These are phyloP conservation scores for Caenorhabditis plicata DNA, from an alignment of 2,888 invertebrate species.

Conservation along the genomic window DNA sequence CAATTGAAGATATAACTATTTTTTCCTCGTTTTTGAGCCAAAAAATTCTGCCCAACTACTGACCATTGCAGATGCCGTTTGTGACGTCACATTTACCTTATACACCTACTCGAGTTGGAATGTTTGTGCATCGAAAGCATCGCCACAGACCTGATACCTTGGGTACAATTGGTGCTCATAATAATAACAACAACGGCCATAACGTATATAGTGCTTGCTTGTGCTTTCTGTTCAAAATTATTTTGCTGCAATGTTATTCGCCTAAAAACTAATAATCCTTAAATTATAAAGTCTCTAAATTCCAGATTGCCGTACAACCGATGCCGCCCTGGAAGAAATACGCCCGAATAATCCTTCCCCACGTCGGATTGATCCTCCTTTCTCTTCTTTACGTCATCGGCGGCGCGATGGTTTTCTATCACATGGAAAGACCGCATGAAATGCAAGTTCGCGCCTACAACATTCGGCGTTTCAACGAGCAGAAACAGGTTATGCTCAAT, in stretches of 20 bases:
- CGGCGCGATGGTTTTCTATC: conserved; percentile 63
- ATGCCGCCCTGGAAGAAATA: conserved; percentile 64
- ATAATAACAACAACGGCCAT: no score
- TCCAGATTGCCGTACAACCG: conserved; percentile 48
- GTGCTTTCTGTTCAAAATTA: no score
- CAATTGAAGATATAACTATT: no score
- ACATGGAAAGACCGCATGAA: conserved; percentile 63
- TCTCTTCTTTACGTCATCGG: conserved; percentile 61
- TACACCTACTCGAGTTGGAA: conserved; percentile 18
- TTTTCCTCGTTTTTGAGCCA: no score
- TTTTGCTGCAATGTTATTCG: no score
- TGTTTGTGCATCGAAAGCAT: conserved; percentile 16
- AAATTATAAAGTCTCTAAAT: no score
- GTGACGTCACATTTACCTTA: conserved; percentile 32
- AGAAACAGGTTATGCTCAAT: conserved; percentile 52
- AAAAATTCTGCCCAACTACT: no score
- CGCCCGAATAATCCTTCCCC: conserved; percentile 63
- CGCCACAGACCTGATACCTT: conserved; percentile 1
- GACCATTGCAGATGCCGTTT: conserved; percentile 33
- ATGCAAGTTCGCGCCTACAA: conserved; percentile 46
- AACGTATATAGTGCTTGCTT: no score
- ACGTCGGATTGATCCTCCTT: conserved; percentile 63
- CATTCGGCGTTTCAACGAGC: conserved; percentile 45
- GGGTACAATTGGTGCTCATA: no score
- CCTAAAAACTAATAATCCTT: no score